phyloP scores from a whole-genome alignment of 2,888 invertebrate genomes.

The Conus canariensis region DNA sequence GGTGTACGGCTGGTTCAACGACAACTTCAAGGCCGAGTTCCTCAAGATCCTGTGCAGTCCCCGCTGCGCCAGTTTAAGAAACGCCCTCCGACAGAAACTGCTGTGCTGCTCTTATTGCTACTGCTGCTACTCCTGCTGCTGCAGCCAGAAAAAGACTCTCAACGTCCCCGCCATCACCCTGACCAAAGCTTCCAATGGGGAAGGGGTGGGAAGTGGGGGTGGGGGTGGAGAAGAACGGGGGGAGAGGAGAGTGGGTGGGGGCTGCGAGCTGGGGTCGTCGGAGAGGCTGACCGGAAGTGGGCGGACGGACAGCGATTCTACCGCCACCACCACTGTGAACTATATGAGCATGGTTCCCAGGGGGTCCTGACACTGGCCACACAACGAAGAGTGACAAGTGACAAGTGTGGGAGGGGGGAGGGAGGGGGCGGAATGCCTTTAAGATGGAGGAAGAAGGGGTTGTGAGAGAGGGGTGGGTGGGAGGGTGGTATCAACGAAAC shows the following conservation, averaged over 20 bases:
- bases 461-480: not conserved
- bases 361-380: not conserved
- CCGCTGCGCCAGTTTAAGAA: slow-evolving; percentile 52
- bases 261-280: slow-evolving; percentile 7
- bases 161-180: slow-evolving; percentile 56
- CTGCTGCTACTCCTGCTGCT: not conserved
- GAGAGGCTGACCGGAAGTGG: not conserved
- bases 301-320: not conserved
- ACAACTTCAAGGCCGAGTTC: slow-evolving; percentile 94
- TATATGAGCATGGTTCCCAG: slow-evolving; percentile 18
- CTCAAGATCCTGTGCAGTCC: slow-evolving; percentile 71
- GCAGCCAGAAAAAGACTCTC: not conserved
- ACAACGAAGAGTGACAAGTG: not conserved
- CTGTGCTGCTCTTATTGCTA: slow-evolving; percentile 41
- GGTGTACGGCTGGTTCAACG: slow-evolving; percentile 95
- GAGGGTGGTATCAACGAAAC: no score
- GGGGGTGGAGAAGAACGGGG: not conserved
- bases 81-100: slow-evolving; percentile 36
- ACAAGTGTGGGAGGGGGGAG: not conserved
- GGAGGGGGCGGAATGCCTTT: not conserved
- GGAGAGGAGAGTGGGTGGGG: no score
- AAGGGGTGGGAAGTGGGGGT: slow-evolving; percentile 18
- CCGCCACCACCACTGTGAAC: not conserved
- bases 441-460: not conserved
- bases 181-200: slow-evolving; percentile 55